Base-by-base conservation (phyloP, 2,888 invertebrate species). In the Thymelicus sylvestris region DNA sequence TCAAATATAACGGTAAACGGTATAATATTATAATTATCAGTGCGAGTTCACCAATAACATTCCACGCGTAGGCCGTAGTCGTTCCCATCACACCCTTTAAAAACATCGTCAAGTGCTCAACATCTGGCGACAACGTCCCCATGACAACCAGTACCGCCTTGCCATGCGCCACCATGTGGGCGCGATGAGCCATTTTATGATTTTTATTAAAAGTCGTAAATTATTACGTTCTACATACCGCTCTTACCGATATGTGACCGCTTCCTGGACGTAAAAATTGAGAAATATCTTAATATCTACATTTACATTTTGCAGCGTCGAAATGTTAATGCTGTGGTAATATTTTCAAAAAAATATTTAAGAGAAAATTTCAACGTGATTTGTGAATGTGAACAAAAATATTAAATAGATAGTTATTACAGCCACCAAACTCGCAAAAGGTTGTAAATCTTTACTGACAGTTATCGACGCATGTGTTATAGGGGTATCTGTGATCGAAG, bases 81-180 rank as follows among this genome's bases (percentile, higher is more conserved):
- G 86, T 91, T 90, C 90, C 91, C 89, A 85, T 85, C 81, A 72
- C 81, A 81, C 85, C 85, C 83, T 80, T 81, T 83, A 79, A 74
- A 77, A 76, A 74, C 82, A 77, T 73, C 71, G 81, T 86, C 91
- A 90, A 90, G 90, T 90, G 90, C 82, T 79, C 76, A 80, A 81
- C 91, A 91, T 91, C 90, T 92, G 92, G 88, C 84, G 77, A 74
- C 76, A 75, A 74, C 78, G 76, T n/a, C 79, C 81, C 80, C 86
- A 88, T 87, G 86, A 10, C 7, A 87, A 86, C 78, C 79, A 31
- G 31, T 5, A 31, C 5, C 31, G 44, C 44, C 10, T 4, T 10
- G 44, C 10, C 44, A 8, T 12, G 12, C 44, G 75, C 79, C 79
- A 75, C 79, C 78, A 74, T 76, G 77, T 75, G 74, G 75, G 75